phyloP scores from a whole-genome alignment of 2,888 invertebrate species.

The Parnassius smintheus region DNA sequence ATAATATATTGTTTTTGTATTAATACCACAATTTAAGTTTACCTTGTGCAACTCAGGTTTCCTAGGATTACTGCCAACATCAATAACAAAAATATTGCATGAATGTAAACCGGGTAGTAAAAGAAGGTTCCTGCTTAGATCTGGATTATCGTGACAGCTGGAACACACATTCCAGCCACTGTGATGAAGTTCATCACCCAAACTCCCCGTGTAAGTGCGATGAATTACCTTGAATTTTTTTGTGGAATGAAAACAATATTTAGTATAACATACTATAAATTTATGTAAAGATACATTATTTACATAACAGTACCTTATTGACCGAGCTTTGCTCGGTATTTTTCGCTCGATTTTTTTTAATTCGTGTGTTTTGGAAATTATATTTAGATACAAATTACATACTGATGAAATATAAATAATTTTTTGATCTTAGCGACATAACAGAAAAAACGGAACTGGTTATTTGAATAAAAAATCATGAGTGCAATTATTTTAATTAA shows the following conservation, averaged over 20 bases:
- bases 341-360: no score
- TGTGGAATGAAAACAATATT: not conserved
- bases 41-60: constrained; percentile 89
- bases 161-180: constrained; percentile 98
- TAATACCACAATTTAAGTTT: constrained; percentile 21
- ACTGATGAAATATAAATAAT: no score
- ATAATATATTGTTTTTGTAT: no score
- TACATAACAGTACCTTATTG: no score
- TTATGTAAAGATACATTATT: no score
- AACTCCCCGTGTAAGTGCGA: constrained; percentile 88
- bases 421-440: no score
- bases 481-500: no score
- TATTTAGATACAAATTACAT: no score
- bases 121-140: constrained; percentile 86
- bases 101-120: constrained; percentile 92
- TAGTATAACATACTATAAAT: not conserved
- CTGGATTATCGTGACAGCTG: constrained; percentile 86
- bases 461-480: no score
- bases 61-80: constrained; percentile 87
- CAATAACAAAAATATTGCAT: constrained; percentile 91
- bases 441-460: no score
- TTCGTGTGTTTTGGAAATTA: no score
- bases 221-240: constrained; percentile 88
- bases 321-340: no score
- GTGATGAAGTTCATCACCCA: constrained; percentile 96